Evolutionary conservation across 2,113 vertebrate genomes (phyloP), one percentile per base, ranked within the genome.

Genomic region (Onychostoma macrolepis): DNA sequence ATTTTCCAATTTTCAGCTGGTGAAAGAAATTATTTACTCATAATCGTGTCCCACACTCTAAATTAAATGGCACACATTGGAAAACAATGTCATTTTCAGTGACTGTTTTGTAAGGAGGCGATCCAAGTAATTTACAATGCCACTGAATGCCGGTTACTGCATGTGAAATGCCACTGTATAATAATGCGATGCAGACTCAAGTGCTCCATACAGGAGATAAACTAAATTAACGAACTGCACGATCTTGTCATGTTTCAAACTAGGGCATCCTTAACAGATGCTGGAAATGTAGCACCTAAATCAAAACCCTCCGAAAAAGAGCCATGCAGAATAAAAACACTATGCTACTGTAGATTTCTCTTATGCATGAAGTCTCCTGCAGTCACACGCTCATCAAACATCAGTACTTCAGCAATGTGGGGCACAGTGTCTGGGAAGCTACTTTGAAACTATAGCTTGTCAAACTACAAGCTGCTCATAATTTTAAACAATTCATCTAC

Each of bases 11-110:
- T 89, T 87, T 89, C 87, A n/a, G 71, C 75, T 69, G 80, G 53
- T 63, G 91, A 91, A 87, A 90, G 84, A 88, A 91, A 91, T 91
- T 87, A 90, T 91, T 89, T 90, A 90, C 87, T 90, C 43, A 84
- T 89, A 88, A 92, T 74, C 38, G 65, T 76, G 80, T 45, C 61
- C 81, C 76, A 86, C 72, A 82, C 87, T 87, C 81, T 24, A 50
- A 86, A 89, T 90, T 87, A 89, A 89, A 88, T 74, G 74, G 28
- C 53, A 45, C 74, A 65, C 33, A 65, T 48, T 86, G 80, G 80
- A 87, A 81, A 87, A 86, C 77, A 79, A 86, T 87, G 79, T 89
- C 80, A 69, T 77, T 87, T 86, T 72, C 61, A 30, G 30, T 8
- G 82, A 85, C 74, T 79, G 7, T 75, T 79, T 83, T 85, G 78